Evolutionary conservation across 2,888 invertebrate species (phyloP).

Genomic region (Apotomis betuletana): DNA sequence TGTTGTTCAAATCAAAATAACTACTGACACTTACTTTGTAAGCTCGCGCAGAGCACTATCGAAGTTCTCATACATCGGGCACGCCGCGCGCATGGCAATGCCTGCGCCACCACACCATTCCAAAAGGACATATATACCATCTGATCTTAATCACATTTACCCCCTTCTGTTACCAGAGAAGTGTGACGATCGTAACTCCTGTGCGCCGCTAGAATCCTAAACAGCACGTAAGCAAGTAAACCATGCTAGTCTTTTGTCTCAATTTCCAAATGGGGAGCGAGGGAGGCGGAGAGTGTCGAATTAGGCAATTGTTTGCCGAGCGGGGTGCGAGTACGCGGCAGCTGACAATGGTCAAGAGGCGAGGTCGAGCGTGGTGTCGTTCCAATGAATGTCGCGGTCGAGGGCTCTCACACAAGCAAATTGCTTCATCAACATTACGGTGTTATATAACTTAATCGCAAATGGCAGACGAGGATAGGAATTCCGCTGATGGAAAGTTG

Average conservation of each 20-base stretch:
- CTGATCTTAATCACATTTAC: background rate
- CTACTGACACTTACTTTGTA: conserved; percentile 22
- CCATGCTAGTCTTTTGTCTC: conserved; percentile 19
- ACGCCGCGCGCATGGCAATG: conserved; percentile 20
- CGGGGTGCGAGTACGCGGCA: conserved; percentile 24
- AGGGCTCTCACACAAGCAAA: background rate
- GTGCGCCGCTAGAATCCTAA: conserved; percentile 35
- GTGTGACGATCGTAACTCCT: conserved; percentile 50
- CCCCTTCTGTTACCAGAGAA: conserved; percentile 1
- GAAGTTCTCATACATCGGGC: conserved; percentile 32
- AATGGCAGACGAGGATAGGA: background rate
- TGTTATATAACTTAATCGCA: background rate
- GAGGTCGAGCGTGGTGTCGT: conserved; percentile 32
- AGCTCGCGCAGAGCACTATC: conserved; percentile 10
- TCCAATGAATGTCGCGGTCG: background rate
- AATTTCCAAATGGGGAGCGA: background rate
- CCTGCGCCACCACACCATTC: background rate
- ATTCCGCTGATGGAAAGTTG: background rate
- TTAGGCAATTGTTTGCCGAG: conserved; percentile 24
- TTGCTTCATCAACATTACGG: background rate
- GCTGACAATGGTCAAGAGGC: conserved; percentile 55
- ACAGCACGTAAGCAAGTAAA: conserved; percentile 12
- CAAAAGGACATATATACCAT: background rate
- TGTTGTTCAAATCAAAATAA: conserved; percentile 20
- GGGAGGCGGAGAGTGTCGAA: conserved; percentile 16